These are phyloP conservation scores for Heliothis subflexa DNA, from an alignment of 1,140 invertebrate genomes.

Conservation along the genomic window DNA sequence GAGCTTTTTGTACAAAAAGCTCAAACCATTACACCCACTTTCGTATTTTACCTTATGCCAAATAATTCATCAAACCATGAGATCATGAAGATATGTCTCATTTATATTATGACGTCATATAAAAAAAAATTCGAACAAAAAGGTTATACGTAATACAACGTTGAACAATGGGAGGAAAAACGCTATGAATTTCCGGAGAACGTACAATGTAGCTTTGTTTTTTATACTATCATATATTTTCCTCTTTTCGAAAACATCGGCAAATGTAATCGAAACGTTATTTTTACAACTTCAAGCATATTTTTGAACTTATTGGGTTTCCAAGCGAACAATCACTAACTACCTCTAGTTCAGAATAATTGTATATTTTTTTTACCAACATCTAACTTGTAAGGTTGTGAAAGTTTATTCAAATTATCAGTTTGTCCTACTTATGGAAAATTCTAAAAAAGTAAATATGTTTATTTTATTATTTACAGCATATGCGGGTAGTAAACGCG, in stretches of 20 bases:
- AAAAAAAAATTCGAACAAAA: constrained; percentile 8
- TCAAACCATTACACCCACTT: too few relatives aligned
- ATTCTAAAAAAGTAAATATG: neutral
- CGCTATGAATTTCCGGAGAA: neutral
- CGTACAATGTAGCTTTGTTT: constrained; percentile 6
- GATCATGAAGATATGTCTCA: constrained; percentile 1
- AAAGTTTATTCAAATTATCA: neutral
- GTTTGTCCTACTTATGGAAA: too few relatives aligned
- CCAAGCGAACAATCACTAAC: too few relatives aligned
- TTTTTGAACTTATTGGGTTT: neutral
- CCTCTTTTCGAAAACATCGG: neutral
- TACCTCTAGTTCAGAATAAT: too few relatives aligned
- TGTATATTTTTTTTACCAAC: neutral
- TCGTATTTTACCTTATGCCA: neutral
- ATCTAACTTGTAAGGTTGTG: neutral
- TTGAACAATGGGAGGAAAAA: constrained; percentile 22
- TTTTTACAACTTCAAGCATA: neutral
- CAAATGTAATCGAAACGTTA: too few relatives aligned
- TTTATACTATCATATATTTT: neutral
- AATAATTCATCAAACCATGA: neutral
- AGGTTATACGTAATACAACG: neutral
- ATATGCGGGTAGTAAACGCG: constrained; percentile 74
- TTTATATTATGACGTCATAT: constrained; percentile 16
- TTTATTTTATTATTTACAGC: constrained; percentile 58
- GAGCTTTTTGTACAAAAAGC: too few relatives aligned